Percentiles rank a stretch among this genome's conserved stretches.
These are phyloP conservation scores for Clarias magur DNA, from an alignment of 2,113 vertebrate genomes.

Conservation along the genomic window DNA sequence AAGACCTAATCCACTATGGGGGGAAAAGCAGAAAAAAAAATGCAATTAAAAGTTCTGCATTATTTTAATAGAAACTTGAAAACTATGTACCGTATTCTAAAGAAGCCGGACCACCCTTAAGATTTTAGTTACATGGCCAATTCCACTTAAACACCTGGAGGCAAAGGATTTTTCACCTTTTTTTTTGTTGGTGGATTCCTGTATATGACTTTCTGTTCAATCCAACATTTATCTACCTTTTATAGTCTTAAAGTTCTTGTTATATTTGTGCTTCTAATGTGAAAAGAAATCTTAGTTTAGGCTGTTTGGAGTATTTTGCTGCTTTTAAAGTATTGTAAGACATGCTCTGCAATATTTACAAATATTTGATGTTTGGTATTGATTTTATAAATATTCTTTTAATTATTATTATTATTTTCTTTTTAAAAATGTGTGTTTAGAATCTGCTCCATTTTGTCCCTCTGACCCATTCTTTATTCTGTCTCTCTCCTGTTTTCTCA, in stretches of 20 bases:
- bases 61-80: not conserved
- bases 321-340: not conserved
- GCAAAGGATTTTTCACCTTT: too few species aligned
- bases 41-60: not conserved
- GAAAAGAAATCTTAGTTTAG: not conserved
- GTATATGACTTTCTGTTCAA: not conserved
- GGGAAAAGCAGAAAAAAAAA: not conserved
- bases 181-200: not conserved
- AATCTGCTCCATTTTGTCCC: constrained; percentile 46
- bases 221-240: too few species aligned
- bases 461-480: constrained; percentile 57
- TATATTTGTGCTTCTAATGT: not conserved
- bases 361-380: not conserved
- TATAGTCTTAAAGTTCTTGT: too few species aligned
- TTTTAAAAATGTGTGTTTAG: not conserved
- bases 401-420: too few species aligned
- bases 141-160: too few species aligned
- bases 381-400: not conserved
- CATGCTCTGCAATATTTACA: not conserved
- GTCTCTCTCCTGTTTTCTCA: constrained; percentile 67
- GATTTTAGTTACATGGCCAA: not conserved
- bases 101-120: not conserved
- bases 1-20: too few species aligned
- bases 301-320: not conserved
- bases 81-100: not conserved